These are phyloP conservation scores for Ernsta delagoae DNA, from an alignment of 2,888 invertebrate species.

Conservation along the genomic window DNA sequence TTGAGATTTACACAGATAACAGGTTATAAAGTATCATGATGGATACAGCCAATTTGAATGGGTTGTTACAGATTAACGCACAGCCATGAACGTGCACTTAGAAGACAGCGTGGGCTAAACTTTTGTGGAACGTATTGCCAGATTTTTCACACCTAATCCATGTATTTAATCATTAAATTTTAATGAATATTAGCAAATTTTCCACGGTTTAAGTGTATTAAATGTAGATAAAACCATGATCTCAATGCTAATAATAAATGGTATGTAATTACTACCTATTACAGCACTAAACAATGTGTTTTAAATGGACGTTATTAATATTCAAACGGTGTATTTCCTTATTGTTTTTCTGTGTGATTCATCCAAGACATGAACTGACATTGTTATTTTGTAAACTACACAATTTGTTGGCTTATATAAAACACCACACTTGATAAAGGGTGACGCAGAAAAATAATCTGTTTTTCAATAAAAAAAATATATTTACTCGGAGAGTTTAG, in stretches of 20 bases:
- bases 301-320: slow-evolving; percentile 51
- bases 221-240: slow-evolving; percentile 15
- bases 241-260: slow-evolving; percentile 17
- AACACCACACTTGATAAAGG: no score
- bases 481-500: no score
- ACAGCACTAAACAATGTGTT: slow-evolving; percentile 29
- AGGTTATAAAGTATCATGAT: not conserved
- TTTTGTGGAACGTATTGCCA: no score
- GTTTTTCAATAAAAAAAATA: no score
- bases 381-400: slow-evolving; percentile 12
- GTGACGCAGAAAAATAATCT: no score
- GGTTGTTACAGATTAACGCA: no score
- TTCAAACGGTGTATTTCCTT: slow-evolving; percentile 63
- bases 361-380: slow-evolving; percentile 43
- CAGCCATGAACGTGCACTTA: no score
- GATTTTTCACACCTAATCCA: not conserved
- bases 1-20: no score
- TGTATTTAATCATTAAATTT: not conserved
- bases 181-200: not conserved
- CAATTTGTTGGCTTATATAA: slow-evolving; percentile 8
- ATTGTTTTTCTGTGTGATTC: slow-evolving; percentile 65
- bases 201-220: not conserved
- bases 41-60: not conserved
- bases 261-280: slow-evolving; percentile 3
- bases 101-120: no score